These are phyloP conservation scores for Orchesella cincta DNA, from an alignment of 1,140 invertebrate genomes.

Conservation along the genomic window DNA sequence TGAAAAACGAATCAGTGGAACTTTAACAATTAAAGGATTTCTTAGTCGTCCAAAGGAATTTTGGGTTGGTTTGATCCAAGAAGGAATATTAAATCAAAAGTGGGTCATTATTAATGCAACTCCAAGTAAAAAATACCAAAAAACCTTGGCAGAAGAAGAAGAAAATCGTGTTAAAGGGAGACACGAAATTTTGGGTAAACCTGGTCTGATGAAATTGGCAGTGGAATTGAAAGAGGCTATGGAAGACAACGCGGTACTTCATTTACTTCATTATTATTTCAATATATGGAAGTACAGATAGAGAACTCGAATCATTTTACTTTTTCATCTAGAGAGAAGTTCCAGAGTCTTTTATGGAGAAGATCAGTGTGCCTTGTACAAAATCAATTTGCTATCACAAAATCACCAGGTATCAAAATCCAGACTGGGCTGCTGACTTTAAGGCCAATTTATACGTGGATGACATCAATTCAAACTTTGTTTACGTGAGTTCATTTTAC, in stretches of 20 bases:
- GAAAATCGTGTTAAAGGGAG: conserved; percentile 68
- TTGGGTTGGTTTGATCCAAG: conserved; percentile 71
- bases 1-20: conserved; percentile 70
- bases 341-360: conserved; percentile 67
- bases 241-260: conserved; percentile 71
- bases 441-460: conserved; percentile 70
- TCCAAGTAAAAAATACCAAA: conserved; percentile 59
- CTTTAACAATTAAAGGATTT: conserved; percentile 66
- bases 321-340: conserved; percentile 62
- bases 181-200: conserved; percentile 64
- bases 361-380: conserved; percentile 69
- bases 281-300: too few species aligned
- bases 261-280: background rate
- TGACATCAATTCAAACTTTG: conserved; percentile 79
- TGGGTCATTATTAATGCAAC: conserved; percentile 61
- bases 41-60: conserved; percentile 65
- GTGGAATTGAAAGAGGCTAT: conserved; percentile 69
- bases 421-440: conserved; percentile 36
- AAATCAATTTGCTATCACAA: conserved; percentile 71
- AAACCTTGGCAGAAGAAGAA: conserved; percentile 65
- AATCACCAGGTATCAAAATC: conserved; percentile 61
- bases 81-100: conserved; percentile 68
- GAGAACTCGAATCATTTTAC: background rate
- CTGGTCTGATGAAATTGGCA: conserved; percentile 68
- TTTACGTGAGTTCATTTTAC: conserved; percentile 79